Conservation (phyloP, 2,113 vertebrate species). For the Platysteira castanea region DNA sequence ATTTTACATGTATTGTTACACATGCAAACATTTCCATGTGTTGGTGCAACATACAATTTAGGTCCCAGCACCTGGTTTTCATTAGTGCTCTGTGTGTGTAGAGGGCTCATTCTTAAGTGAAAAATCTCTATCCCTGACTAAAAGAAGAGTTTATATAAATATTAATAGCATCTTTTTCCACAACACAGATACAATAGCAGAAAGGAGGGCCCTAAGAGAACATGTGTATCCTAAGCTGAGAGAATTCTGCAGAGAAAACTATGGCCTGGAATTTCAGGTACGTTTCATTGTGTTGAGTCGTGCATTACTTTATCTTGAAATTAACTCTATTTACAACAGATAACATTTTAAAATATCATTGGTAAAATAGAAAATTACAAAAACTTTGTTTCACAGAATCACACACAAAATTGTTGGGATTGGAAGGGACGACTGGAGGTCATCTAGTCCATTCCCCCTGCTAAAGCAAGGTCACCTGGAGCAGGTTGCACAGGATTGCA, state of each 20-base stretch:
- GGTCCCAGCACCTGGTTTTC: neutral
- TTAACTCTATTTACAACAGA: neutral
- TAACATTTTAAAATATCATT: neutral
- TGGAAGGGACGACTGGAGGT: neutral
- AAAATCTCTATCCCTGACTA: neutral
- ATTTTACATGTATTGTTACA: neutral
- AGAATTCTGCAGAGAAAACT: slow-evolving; percentile 99
- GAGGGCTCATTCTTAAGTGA: neutral
- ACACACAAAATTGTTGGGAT: fast-evolving
- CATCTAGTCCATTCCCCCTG: neutral
- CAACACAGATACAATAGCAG: slow-evolving; percentile 89
- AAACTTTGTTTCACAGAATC: neutral
- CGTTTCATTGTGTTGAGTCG: neutral
- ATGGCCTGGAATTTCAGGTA: slow-evolving; percentile 99
- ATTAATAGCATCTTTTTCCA: slow-evolving; percentile 6
- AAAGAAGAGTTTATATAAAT: neutral
- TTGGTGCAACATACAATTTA: neutral
- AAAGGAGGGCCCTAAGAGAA: slow-evolving; percentile 91
- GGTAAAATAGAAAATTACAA: neutral
- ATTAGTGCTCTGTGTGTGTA: neutral
- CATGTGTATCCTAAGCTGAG: slow-evolving; percentile 96
- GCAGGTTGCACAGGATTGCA: neutral
- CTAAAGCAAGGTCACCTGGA: neutral
- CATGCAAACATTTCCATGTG: neutral
- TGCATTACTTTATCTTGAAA: neutral